Conservation (phyloP, 2,888 invertebrate species). For the Eristalinus aeneus region DNA sequence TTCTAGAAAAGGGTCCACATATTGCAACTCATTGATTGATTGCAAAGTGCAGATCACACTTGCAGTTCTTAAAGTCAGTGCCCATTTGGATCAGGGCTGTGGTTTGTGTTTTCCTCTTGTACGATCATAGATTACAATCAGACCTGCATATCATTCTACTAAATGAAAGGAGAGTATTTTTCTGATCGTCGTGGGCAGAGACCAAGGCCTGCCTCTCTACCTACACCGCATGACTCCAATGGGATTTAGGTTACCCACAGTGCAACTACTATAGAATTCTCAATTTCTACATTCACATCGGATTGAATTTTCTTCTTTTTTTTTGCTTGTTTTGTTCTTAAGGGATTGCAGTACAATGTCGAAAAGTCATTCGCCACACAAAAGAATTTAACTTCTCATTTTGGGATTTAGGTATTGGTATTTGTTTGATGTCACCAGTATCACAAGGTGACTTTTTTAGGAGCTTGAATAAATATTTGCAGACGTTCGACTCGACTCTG, state of each 20-base stretch:
- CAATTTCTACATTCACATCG: constrained; percentile 16
- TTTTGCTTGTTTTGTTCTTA: constrained; percentile 46
- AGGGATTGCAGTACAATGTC: constrained; percentile 27
- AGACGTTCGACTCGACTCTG: constrained; percentile 26
- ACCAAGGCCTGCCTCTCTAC: constrained; percentile 27
- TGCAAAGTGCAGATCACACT: constrained; percentile 18
- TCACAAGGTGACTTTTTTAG: constrained; percentile 29
- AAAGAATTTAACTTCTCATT: background rate
- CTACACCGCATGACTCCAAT: constrained; percentile 33
- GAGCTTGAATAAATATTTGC: constrained; percentile 66
- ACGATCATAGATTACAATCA: constrained; percentile 62
- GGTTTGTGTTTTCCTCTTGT: constrained; percentile 32
- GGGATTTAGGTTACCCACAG: constrained; percentile 34
- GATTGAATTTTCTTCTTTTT: constrained; percentile 19
- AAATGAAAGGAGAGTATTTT: constrained; percentile 61
- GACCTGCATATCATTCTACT: constrained; percentile 67
- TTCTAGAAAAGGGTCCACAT: too few relatives aligned
- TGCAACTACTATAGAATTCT: constrained; percentile 46
- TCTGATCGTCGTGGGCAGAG: constrained; percentile 39
- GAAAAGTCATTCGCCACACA: background rate
- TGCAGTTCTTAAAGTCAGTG: constrained; percentile 23
- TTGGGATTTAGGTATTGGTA: background rate
- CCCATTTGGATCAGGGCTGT: constrained; percentile 39
- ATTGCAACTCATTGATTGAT: background rate
- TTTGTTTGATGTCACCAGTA: background rate